Base-by-base conservation (phyloP, 1,140 invertebrate species). In the Leptinotarsa texana region DNA sequence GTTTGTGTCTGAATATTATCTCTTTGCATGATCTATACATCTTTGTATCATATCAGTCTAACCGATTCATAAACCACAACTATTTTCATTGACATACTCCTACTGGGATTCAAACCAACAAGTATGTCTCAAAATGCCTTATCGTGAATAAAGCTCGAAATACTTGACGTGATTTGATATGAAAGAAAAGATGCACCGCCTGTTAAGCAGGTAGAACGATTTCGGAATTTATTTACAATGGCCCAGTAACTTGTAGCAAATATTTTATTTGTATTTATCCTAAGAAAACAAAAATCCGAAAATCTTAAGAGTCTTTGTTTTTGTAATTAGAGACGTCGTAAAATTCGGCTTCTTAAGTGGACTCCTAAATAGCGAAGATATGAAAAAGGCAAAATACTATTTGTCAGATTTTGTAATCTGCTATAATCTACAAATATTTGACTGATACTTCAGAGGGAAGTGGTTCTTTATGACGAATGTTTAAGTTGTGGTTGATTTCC, bases 261-360 rank as follows among this genome's bases (percentile, higher is more conserved):
- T 69, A 69, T 69, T 69, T 69, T 69, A 22, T 69, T 69, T 69
- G 47, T 72, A 22, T 72, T 72, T 72, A 48, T 62, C 21, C 49
- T 62, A 27, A 61, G 49, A 62, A 57, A 72, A 72, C 24, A 72
- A 33, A 72, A 63, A 22, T 72, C 33, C 24, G 24, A 17, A 62
- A 72, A 72, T 33, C 24, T 72, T 63, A n/a, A 57, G n/a, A 69
- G 68, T 49, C 33, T 63, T 72, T 72, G 69, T 72, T 72, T 72
- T 72, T 72, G 47, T 72, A 57, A 72, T 72, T 72, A 72, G 51
- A 33, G 24, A 18, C 15, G 69, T 62, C 51, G 27, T 61, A 72
- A 69, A 69, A 42, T 69, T 69, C 67, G 67, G 67, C 57, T 72
- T 33, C 69, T 62, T 72, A 42, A 72, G 69, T 72, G 49, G 69